Conservation (phyloP, 2,797 vertebrate genomes). For the Smutsia temminckii region DNA sequence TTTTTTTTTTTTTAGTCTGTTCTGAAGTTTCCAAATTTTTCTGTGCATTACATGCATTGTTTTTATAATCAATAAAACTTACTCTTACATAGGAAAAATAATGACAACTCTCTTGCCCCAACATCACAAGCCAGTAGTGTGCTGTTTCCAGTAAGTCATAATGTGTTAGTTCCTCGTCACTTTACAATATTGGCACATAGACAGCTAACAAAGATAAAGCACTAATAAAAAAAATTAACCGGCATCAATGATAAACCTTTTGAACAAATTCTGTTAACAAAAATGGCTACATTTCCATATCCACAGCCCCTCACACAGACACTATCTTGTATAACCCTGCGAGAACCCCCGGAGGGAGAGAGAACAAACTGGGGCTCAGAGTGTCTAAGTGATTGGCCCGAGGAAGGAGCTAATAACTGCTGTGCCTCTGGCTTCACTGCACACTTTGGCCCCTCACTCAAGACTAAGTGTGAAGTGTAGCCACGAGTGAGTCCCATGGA, state of each 20-base stretch:
- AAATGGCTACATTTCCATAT: not conserved
- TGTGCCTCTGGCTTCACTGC: not conserved
- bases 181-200: not conserved
- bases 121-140: not conserved
- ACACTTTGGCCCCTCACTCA: not conserved
- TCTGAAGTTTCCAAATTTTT: not conserved
- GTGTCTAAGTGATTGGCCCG: not conserved
- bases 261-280: not conserved
- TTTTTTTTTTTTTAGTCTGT: not conserved
- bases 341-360: not conserved
- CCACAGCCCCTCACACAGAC: not conserved
- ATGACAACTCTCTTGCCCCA: not conserved
- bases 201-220: not conserved
- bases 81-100: not conserved
- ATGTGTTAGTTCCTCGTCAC: not conserved
- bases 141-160: fast-evolving
- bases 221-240: not conserved
- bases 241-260: not conserved
- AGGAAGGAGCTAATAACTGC: not conserved
- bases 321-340: not conserved
- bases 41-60: not conserved
- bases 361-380: not conserved
- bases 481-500: fast-evolving
- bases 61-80: not conserved
- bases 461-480: fast-evolving